phyloP scores from a whole-genome alignment of 23 tunicate species.

The Trididemnum miniatum region DNA sequence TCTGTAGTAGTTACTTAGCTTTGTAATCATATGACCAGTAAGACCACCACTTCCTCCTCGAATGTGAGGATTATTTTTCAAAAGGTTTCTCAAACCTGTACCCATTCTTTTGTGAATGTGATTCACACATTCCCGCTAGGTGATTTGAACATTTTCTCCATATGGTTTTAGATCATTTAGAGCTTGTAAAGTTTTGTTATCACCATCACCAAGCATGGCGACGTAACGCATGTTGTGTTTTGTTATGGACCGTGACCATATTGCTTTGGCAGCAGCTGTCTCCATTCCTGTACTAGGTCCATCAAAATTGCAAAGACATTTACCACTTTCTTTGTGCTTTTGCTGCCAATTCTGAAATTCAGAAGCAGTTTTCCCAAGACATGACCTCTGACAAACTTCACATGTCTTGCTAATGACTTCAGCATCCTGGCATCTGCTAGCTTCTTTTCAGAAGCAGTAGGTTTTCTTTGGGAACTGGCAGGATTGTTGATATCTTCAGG shows the following conservation, averaged over 20 bases:
- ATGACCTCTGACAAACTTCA: background rate
- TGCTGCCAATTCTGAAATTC: conserved; percentile 4
- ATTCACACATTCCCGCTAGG: conserved; percentile 27
- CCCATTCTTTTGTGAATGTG: conserved; percentile 38
- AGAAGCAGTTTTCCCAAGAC: background rate
- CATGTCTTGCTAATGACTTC: conserved; percentile 25
- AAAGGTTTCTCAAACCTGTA: conserved; percentile 22
- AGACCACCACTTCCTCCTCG: conserved; percentile 38
- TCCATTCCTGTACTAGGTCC: conserved; percentile 33
- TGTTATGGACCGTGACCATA: conserved; percentile 23
- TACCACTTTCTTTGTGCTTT: conserved; percentile 13
- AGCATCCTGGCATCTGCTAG: no score
- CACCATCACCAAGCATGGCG: conserved; percentile 11
- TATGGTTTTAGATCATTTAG: conserved; percentile 15
- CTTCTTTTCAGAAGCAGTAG: no score
- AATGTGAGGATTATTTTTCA: background rate
- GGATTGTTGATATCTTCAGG: no score
- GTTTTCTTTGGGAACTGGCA: no score
- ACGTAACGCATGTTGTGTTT: conserved; percentile 15
- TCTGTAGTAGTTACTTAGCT: conserved; percentile 9
- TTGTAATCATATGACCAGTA: background rate
- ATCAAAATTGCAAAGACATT: background rate
- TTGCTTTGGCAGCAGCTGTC: conserved; percentile 15
- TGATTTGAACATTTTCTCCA: background rate
- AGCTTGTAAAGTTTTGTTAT: conserved; percentile 30